Conservation (phyloP, 1,140 invertebrate genomes). For the Heliconius congener region DNA sequence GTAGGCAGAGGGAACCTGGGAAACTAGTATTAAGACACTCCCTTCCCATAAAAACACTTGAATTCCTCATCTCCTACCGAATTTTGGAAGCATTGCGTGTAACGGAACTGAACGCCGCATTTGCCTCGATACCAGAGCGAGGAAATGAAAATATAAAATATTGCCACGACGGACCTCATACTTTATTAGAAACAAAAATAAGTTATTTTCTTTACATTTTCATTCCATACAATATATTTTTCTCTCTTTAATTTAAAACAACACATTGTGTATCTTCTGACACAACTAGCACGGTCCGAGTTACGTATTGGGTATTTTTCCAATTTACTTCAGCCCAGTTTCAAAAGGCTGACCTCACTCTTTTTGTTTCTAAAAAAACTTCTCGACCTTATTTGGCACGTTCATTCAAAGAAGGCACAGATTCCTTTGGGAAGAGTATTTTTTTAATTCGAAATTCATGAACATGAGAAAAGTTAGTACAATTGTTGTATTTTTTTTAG, state of each 20-base stretch:
- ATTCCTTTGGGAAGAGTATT: background rate
- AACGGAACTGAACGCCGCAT: no score
- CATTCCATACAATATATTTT: background rate
- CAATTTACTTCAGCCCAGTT: background rate
- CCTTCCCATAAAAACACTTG: no score
- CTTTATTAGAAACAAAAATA: background rate
- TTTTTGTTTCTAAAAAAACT: background rate
- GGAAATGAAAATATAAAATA: no score
- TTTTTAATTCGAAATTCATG: background rate
- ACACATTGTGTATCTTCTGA: background rate
- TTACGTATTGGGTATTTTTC: background rate
- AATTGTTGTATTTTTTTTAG: background rate
- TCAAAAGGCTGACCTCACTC: slow-evolving; percentile 4
- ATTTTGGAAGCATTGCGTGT: no score
- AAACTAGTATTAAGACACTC: no score
- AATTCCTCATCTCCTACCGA: no score
- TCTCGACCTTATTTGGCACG: slow-evolving; percentile 5
- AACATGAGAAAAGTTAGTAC: background rate
- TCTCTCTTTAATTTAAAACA: background rate
- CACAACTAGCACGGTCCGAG: background rate
- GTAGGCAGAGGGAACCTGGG: no score
- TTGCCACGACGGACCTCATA: no score
- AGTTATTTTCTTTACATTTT: background rate
- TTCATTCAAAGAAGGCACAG: slow-evolving; percentile 9
- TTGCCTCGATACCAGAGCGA: no score